Percentiles rank a stretch among this genome's conserved stretches.
Conservation (phyloP, 2,113 vertebrate species). For the Anolis carolinensis region DNA sequence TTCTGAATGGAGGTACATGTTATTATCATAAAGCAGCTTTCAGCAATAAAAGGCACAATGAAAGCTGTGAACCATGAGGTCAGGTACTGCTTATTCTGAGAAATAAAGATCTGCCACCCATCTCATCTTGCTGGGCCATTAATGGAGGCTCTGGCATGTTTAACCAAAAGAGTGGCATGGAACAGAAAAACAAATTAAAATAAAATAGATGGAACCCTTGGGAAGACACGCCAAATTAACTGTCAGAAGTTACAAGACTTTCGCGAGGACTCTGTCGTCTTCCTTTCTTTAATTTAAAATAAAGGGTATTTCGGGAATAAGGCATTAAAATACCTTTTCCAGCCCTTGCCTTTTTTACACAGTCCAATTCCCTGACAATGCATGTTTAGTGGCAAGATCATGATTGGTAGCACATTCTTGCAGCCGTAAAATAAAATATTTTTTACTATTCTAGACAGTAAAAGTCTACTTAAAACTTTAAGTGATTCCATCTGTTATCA, state of each 20-base stretch:
- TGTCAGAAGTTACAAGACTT: conserved; percentile 48
- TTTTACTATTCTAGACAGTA: conserved; percentile 68
- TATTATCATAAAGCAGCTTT: conserved; percentile 42
- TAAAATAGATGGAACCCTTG: conserved; percentile 24
- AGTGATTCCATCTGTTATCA: conserved; percentile 66
- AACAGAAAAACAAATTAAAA: background rate
- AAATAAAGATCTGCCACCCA: conserved; percentile 23
- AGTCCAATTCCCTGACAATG: conserved; percentile 59
- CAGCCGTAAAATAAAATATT: conserved; percentile 64
- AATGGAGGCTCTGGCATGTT: background rate
- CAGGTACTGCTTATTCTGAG: conserved; percentile 5
- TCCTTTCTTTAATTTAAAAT: background rate
- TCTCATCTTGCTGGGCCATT: background rate
- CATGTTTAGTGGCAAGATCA: conserved; percentile 50
- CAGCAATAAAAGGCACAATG: conserved; percentile 11
- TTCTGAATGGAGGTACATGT: background rate
- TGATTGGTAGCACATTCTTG: conserved; percentile 55
- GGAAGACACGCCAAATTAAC: conserved; percentile 39
- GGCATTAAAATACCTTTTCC: conserved; percentile 50
- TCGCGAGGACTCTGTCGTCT: conserved; percentile 21
- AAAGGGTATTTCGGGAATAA: conserved; percentile 50
- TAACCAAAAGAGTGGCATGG: background rate
- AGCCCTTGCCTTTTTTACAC: conserved; percentile 11
- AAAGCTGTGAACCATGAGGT: background rate
- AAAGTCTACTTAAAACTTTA: conserved; percentile 67